Base-by-base conservation (phyloP, 2,797 vertebrate genomes). In the Florisuga fusca region DNA sequence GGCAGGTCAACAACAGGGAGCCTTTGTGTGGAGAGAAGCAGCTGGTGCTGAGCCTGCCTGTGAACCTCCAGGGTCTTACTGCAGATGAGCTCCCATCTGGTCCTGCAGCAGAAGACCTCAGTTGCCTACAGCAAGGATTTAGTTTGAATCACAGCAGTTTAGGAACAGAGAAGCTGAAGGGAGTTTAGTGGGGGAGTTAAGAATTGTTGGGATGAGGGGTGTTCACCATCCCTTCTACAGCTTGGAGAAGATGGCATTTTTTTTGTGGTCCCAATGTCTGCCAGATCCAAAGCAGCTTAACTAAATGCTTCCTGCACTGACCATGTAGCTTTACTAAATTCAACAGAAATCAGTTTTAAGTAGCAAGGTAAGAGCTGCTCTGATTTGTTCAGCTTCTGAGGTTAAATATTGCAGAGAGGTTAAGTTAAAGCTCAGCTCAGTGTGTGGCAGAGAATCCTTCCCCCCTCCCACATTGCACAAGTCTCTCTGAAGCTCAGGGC, bases 31-130 rank as follows among this genome's bases (percentile, higher is more conserved):
- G 11, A 55, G 61, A 26, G 43, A 62, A 45, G 55, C 68, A 68
- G 62, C 62, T 0, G 2, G 25, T 26, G 57, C 50, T 0, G 1
- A 75, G 63, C 25, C n/a, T 2, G 1, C 0, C 0, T n/a, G 18
- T n/a, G 26, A 5, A 36, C 14, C 33, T 53, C 14, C 2, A 4
- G 41, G 18, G 15, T 67, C 34, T 26, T 36, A 5, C 19, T 45
- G 29, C 0, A 2, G 55, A 55, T 0, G 5, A 62, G 48, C 51
- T 77, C 58, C n/a, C 27, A 10, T 58, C 58, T 64, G 29, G 23
- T 48, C 41, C 66, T 77, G 36, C 59, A n/a, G 87, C 31, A 16
- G 45, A 18, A n/a, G 27, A 59, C 18, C 38, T 54, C 12, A 6
- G 46, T 66, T 67, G 54, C 68, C 16, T 43, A 36, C 31, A 67